A percentile compares a stretch with the other conserved stretches of the same genome.
phyloP scores from a whole-genome alignment of 2,888 invertebrate species.

The Lasioglossum marginatum region DNA sequence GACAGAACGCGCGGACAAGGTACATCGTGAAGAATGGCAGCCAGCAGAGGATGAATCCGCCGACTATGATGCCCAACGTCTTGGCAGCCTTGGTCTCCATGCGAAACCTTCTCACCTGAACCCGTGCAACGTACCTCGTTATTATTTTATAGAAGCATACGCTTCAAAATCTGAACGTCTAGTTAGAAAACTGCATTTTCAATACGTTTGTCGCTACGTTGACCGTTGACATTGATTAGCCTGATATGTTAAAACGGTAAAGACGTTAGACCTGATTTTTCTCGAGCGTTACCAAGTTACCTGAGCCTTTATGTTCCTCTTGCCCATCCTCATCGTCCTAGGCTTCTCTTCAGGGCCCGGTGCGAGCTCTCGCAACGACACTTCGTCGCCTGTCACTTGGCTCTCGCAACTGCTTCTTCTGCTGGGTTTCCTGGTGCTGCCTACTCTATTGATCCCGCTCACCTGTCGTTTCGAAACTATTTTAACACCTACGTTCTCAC shows the following conservation, averaged over 20 bases:
- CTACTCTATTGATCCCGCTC: constrained; percentile 78
- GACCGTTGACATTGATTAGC: too few species aligned
- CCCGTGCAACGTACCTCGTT: not conserved
- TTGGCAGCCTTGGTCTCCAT: constrained; percentile 99
- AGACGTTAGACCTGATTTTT: too few species aligned
- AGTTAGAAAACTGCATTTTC: not conserved
- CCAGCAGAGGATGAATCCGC: constrained; percentile 98
- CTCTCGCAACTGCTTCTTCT: constrained; percentile 86
- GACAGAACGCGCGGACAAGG: constrained; percentile 94
- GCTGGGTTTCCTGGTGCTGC: constrained; percentile 82
- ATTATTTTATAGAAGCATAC: not conserved
- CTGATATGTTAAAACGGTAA: too few species aligned
- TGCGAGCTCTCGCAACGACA: constrained; percentile 83
- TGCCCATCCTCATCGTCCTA: constrained; percentile 90
- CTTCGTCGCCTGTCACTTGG: constrained; percentile 83
- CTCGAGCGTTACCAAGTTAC: constrained; percentile 57
- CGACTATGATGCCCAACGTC: constrained; percentile 98
- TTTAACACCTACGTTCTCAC: constrained; percentile 32
- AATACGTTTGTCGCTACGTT: not conserved
- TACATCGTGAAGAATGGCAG: constrained; percentile 98
- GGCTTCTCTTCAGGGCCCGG: constrained; percentile 85
- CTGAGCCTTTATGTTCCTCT: constrained; percentile 95
- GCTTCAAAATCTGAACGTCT: not conserved
- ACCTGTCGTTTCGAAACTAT: constrained; percentile 70
- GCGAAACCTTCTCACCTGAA: constrained; percentile 92